phyloP scores from a whole-genome alignment of 2,888 invertebrate species.

The Ophion ventricosus region DNA sequence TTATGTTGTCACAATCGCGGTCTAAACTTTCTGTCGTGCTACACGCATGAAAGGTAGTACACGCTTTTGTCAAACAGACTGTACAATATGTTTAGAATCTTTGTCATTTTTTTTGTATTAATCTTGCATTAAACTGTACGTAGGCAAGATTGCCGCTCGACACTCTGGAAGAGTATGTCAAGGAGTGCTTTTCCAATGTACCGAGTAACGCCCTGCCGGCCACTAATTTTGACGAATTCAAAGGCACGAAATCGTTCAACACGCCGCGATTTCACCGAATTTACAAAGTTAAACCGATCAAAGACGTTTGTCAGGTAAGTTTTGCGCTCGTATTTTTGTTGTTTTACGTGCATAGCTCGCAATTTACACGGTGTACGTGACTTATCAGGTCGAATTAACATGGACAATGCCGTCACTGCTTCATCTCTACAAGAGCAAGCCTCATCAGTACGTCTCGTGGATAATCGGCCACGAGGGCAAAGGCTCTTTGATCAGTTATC shows the following conservation, averaged over 20 bases:
- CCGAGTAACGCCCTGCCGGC: slow-evolving; percentile 87
- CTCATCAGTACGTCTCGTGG: slow-evolving; percentile 88
- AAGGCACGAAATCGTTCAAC: slow-evolving; percentile 85
- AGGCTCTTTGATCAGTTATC: slow-evolving; percentile 91
- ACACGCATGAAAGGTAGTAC: no score
- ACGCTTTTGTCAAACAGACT: no score
- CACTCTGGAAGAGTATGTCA: slow-evolving; percentile 87
- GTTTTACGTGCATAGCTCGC: slow-evolving; percentile 51
- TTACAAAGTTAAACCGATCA: slow-evolving; percentile 90
- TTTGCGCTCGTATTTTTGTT: slow-evolving; percentile 21
- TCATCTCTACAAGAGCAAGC: slow-evolving; percentile 89
- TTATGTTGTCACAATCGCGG: no score
- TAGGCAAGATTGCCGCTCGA: slow-evolving; percentile 87
- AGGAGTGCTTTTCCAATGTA: slow-evolving; percentile 88
- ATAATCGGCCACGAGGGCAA: slow-evolving; percentile 94
- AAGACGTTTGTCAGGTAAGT: slow-evolving; percentile 88
- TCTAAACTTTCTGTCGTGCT: no score
- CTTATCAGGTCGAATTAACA: slow-evolving; percentile 85
- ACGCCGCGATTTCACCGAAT: slow-evolving; percentile 87
- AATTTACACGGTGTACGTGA: background rate
- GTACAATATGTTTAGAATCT: background rate
- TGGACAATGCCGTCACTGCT: slow-evolving; percentile 87
- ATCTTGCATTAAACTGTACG: background rate
- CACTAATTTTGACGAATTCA: slow-evolving; percentile 86
- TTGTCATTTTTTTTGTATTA: background rate